Evolutionary conservation across 2,797 vertebrate genomes (phyloP).

Genomic region (Micrastur ruficollis): DNA sequence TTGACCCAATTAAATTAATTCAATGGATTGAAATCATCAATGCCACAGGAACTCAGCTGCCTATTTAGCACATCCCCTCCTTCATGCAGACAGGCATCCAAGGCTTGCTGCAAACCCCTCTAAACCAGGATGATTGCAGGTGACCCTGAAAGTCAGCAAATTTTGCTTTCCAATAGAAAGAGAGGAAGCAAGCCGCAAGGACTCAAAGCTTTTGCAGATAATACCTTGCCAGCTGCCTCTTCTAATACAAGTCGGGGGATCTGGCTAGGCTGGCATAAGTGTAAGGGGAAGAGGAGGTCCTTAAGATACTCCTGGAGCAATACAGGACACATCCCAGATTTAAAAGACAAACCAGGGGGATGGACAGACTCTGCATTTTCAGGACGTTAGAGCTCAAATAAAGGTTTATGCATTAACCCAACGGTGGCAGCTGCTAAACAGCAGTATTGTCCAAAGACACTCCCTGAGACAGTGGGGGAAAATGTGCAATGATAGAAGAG

Average conservation of each 20-base stretch:
- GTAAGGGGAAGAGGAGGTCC: not conserved
- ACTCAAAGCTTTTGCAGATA: not conserved
- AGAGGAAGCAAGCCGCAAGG: not conserved
- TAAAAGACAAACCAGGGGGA: not conserved
- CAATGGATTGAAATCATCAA: not conserved
- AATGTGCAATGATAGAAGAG: not conserved
- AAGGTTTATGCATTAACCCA: not conserved
- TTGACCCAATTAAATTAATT: not conserved
- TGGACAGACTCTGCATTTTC: not conserved
- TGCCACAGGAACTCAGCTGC: not conserved
- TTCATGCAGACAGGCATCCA: fast-evolving
- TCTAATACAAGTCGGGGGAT: not conserved
- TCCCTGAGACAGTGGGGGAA: fast-evolving
- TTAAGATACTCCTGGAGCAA: not conserved
- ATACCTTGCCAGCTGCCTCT: not conserved
- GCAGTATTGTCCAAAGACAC: not conserved
- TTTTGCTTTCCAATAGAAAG: not conserved
- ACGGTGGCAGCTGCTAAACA: not conserved
- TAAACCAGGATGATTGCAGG: not conserved
- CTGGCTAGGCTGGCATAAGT: not conserved
- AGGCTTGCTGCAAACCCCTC: not conserved
- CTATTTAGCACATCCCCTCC: not conserved
- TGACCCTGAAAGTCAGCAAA: not conserved
- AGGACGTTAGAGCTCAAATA: not conserved
- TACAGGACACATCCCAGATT: not conserved